Evolutionary conservation across 1,140 invertebrate genomes (phyloP), one percentile per base, ranked within the genome.

Genomic region (Formica selysi): DNA sequence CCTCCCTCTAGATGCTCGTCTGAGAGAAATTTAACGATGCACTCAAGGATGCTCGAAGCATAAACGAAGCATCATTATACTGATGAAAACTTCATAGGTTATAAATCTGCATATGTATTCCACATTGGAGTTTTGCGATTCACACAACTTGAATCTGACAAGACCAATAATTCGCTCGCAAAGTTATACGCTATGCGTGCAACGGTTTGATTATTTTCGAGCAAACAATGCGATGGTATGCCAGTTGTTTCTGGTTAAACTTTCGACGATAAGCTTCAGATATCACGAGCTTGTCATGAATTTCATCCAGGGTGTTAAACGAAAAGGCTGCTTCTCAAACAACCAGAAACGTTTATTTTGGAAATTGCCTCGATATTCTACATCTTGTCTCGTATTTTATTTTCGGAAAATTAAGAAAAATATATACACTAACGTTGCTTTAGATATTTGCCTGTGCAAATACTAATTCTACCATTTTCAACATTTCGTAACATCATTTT

Each of bases 191-290:
- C 61, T 19, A 32, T 36, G 10, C 32, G 41, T 36, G 19, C 57
- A 26, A 32, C 29, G 22, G n/a, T 68, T 87, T 85, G 73, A 79
- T 89, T 89, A 89, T 85, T 87, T 87, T 81, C 44, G 36, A 59
- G 44, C 32, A 65, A 61, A 36, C 51, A 73, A 48, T 51, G 3
- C 6, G n/a, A 44, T 26, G 59, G 26, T 78, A 78, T 26, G 62
- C 44, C n/a, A 65, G 41, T 26, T 80, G 64, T 70, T 73, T 74
- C 71, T 54, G 65, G 29, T 26, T 16, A 80, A 87, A 87, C 74
- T 89, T 89, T 85, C 65, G 44, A 87, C 62, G 51, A 85, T 76
- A 73, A 68, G 62, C 38, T 36, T 65, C 48, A 67, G 48, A 44
- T 79, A 44, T 89, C 74, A 85, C 59, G 32, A 78, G 26, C 36